phyloP scores from a whole-genome alignment of 2,797 vertebrate species.

The Balearica regulorum region DNA sequence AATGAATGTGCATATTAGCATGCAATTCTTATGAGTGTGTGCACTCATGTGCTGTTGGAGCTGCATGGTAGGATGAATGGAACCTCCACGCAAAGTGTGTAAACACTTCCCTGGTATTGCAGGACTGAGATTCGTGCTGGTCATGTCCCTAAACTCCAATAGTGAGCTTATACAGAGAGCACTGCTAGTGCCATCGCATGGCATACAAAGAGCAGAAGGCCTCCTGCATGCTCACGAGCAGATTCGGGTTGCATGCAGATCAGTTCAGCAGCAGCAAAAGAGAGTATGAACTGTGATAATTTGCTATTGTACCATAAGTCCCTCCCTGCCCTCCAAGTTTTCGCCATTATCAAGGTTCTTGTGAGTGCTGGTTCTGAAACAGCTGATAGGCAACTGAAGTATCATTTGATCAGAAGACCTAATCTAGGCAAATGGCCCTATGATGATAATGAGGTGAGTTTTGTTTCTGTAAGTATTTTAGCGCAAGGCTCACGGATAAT shows the following conservation, averaged over 20 bases:
- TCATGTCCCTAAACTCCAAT: not conserved
- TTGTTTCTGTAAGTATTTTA: not conserved
- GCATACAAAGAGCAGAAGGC: not conserved
- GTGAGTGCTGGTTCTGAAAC: not conserved
- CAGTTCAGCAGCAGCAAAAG: not conserved
- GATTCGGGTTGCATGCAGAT: not conserved
- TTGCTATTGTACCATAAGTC: not conserved
- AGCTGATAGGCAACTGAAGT: not conserved
- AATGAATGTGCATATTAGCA: not conserved
- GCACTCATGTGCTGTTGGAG: not conserved
- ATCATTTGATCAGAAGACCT: not conserved
- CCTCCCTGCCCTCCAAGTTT: not conserved
- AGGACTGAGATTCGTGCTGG: not conserved
- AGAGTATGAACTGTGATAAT: not conserved
- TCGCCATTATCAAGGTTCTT: not conserved
- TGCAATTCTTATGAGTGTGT: not conserved
- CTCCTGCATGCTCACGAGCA: not conserved
- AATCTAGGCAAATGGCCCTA: not conserved
- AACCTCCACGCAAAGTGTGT: not conserved
- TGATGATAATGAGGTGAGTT: not conserved
- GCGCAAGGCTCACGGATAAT: not conserved
- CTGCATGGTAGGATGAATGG: not conserved
- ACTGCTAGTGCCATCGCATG: rapidly evolving
- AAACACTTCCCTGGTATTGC: not conserved
- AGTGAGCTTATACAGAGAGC: not conserved